These are phyloP conservation scores for Idaea aversata DNA, from an alignment of 2,888 invertebrate species.

Conservation along the genomic window DNA sequence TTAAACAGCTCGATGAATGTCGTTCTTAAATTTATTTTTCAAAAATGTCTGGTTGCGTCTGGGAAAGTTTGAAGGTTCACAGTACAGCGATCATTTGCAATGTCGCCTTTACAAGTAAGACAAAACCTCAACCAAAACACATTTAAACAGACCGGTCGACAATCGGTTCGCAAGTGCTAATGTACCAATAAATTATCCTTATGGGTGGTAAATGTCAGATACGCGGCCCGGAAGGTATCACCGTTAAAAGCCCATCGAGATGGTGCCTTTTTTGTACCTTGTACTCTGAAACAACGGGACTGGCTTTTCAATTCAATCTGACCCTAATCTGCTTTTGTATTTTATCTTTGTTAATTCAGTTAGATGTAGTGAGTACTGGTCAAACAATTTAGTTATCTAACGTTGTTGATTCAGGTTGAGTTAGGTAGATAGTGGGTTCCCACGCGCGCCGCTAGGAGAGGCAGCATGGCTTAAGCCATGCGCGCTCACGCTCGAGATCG, in stretches of 20 bases:
- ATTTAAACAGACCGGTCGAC: constrained; percentile 1
- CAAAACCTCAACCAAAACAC: not conserved
- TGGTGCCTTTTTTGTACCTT: constrained; percentile 9
- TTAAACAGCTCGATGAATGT: too few relatives aligned
- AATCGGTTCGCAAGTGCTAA: constrained; percentile 23
- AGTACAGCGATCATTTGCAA: constrained; percentile 9
- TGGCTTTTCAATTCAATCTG: not conserved
- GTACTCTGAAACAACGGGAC: constrained; percentile 1
- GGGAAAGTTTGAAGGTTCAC: not conserved
- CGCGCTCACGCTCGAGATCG: too few relatives aligned
- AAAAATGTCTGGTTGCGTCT: too few relatives aligned
- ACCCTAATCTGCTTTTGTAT: not conserved
- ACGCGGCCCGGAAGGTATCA: constrained; percentile 32
- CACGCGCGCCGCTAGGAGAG: too few relatives aligned
- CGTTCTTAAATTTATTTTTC: too few relatives aligned
- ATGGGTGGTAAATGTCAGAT: constrained; percentile 28
- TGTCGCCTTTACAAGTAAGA: constrained; percentile 9
- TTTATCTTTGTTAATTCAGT: not conserved
- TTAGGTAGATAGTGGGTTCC: too few relatives aligned
- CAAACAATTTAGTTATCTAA: too few relatives aligned
- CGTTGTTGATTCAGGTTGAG: too few relatives aligned
- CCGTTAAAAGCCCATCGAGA: constrained; percentile 38
- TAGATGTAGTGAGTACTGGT: not conserved
- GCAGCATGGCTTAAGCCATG: too few relatives aligned
- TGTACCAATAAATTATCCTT: constrained; percentile 44